Evolutionary conservation across 2,113 vertebrate genomes (phyloP).

Genomic region (Hippocampus barbouri): DNA sequence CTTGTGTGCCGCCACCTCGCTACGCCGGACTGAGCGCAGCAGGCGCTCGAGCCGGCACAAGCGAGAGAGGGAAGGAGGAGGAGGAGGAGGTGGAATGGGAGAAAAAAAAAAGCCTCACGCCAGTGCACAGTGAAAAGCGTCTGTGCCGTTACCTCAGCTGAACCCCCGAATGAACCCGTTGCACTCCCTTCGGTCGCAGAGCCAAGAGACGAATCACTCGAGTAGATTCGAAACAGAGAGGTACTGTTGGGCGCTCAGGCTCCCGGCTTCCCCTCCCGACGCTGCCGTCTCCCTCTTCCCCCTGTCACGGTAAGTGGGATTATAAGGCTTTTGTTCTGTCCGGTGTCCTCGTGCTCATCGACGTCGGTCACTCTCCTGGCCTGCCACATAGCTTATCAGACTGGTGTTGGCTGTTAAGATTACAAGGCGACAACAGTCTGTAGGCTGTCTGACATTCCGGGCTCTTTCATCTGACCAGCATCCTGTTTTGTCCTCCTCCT

Average conservation of each 20-base stretch:
- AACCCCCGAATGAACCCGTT: slow-evolving; percentile 74
- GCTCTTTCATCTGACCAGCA: slow-evolving; percentile 89
- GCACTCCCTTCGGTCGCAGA: slow-evolving; percentile 65
- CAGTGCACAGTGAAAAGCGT: slow-evolving; percentile 68
- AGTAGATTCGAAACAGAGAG: slow-evolving; percentile 72
- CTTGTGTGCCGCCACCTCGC: slow-evolving; percentile 55
- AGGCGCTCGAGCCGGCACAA: slow-evolving; percentile 57
- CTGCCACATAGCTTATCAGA: slow-evolving; percentile 99
- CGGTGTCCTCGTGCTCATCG: slow-evolving; percentile 36
- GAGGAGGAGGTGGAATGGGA: slow-evolving; percentile 7
- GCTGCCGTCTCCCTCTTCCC: slow-evolving; percentile 40
- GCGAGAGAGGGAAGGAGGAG: slow-evolving; percentile 17
- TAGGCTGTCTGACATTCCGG: slow-evolving; percentile 99
- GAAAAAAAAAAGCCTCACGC: slow-evolving; percentile 43
- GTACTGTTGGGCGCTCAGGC: slow-evolving; percentile 62
- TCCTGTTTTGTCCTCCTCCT: slow-evolving; percentile 65
- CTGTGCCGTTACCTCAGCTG: slow-evolving; percentile 76
- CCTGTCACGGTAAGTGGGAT: slow-evolving; percentile 63
- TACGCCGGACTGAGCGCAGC: slow-evolving; percentile 66
- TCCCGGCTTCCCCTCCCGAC: slow-evolving; percentile 41
- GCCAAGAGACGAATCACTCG: slow-evolving; percentile 70
- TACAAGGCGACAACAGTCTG: slow-evolving; percentile 99
- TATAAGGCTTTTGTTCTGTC: slow-evolving; percentile 13
- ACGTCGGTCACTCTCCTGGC: slow-evolving; percentile 84
- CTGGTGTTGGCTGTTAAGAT: slow-evolving; percentile 99